Evolutionary conservation across 2,113 vertebrate genomes (phyloP).

Genomic region (Corythornis cristatus): DNA sequence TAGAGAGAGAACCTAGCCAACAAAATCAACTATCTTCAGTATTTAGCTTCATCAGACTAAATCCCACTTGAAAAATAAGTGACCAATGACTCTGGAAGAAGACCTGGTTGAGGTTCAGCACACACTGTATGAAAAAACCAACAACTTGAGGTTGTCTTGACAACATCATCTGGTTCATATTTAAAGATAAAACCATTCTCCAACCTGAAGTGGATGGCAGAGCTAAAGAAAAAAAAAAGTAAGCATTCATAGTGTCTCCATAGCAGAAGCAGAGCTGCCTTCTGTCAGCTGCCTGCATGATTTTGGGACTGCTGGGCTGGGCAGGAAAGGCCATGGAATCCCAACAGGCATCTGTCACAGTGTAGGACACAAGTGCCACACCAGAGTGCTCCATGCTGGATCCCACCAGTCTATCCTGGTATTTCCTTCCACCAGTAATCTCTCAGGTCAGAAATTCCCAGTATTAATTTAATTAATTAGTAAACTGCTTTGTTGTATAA

Average conservation of each 20-base stretch:
- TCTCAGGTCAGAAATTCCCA: background rate
- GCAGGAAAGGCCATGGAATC: background rate
- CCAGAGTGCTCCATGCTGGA: background rate
- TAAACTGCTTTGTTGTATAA: background rate
- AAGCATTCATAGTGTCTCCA: background rate
- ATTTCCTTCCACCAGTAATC: background rate
- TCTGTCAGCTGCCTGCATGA: background rate
- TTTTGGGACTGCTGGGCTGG: background rate
- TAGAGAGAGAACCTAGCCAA: background rate
- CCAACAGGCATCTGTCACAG: background rate
- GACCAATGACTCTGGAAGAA: background rate
- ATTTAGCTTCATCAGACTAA: background rate
- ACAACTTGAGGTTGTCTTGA: conserved; percentile 2
- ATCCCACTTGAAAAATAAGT: background rate
- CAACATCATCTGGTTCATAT: conserved; percentile 27
- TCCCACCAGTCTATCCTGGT: background rate
- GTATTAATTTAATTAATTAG: background rate
- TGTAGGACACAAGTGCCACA: background rate
- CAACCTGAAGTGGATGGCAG: conserved; percentile 16
- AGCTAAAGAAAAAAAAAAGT: background rate
- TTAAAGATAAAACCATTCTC: conserved; percentile 21
- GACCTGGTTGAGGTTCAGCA: background rate
- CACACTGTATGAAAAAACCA: background rate
- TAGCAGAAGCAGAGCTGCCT: background rate
- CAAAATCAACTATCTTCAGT: background rate